phyloP scores from a whole-genome alignment of 2,888 invertebrate genomes.

The Syrphus vitripennis region DNA sequence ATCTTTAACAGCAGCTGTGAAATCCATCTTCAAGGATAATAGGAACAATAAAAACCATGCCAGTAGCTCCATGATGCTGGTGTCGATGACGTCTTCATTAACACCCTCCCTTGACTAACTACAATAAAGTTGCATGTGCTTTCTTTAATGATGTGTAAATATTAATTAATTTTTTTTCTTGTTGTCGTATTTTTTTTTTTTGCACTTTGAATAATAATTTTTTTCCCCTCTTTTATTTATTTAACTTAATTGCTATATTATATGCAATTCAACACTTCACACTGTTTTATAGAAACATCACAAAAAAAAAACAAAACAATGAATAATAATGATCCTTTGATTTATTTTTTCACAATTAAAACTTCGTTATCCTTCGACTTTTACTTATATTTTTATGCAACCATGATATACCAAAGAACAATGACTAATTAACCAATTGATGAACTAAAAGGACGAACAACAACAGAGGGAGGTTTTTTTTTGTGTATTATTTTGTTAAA shows the following conservation, averaged over 20 bases:
- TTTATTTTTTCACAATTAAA: constrained; percentile 18
- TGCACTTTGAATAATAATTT: neutral
- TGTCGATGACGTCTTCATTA: constrained; percentile 73
- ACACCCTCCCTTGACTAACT: constrained; percentile 36
- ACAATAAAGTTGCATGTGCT: constrained; percentile 53
- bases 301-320: constrained; percentile 1
- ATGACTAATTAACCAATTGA: constrained; percentile 10
- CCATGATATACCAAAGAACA: neutral
- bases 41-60: constrained; percentile 74
- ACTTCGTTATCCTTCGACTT: neutral
- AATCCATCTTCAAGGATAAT: constrained; percentile 73
- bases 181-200: neutral
- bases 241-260: constrained; percentile 22
- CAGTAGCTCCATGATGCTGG: constrained; percentile 72
- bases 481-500: neutral
- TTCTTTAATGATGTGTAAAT: constrained; percentile 34
- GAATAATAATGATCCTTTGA: constrained; percentile 31
- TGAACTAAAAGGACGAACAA: neutral
- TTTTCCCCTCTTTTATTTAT: neutral
- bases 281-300: constrained; percentile 13
- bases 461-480: neutral
- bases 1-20: constrained; percentile 74
- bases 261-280: constrained; percentile 44
- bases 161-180: neutral
- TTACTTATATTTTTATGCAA: neutral